Base-by-base conservation (phyloP, 1,140 invertebrate species). In the Drosophila rhopaloa region DNA sequence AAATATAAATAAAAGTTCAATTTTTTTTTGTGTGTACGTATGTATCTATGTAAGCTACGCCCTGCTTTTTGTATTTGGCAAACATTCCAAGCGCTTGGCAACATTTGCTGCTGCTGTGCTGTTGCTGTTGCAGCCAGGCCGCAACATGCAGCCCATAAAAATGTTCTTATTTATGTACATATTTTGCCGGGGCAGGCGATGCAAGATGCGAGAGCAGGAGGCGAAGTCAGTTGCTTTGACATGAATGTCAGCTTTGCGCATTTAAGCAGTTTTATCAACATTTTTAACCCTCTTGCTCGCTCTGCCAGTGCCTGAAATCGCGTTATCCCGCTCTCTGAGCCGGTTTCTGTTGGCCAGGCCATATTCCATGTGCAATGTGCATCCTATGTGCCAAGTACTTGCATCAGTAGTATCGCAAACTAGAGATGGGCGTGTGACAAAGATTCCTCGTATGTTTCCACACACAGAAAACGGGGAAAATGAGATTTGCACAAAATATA, bases 201-300 rank as follows among this genome's bases (percentile, higher is more conserved):
- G 38, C 27, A 38, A 38, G 35, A 14, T 35, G 61, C 29, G 13
- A 27, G 55, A 51, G 24, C 16, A 38, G 35, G 51, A 27, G 19
- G 38, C 55, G 63, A 61, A 76, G 71, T 44, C 67, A 75, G 77
- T 84, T 83, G 84, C 84, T 88, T 88, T 88, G 84, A 88, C 84
- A 89, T 89, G 84, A 89, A 83, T 88, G 84, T 89, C 84, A 88
- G 84, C 79, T 88, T 79, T 89, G 84, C 74, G 70, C 84, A 88
- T 88, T 88, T 88, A 88, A 88, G 83, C 72, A 88, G 84, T 88
- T 84, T 88, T 89, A 88, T 88, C 84, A 88, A 83, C 76, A 65
- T 66, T 88, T 80, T 79, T 73, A 51, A 24, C 60, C 29, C 53
- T 62, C 67, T 74, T 56, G 66, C 71, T 44, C 47, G 66, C 65